A percentile compares a stretch with the other conserved stretches of the same genome.
These are phyloP conservation scores for Lophotriccus pileatus DNA, from an alignment of 2,797 vertebrate genomes.

Conservation along the genomic window DNA sequence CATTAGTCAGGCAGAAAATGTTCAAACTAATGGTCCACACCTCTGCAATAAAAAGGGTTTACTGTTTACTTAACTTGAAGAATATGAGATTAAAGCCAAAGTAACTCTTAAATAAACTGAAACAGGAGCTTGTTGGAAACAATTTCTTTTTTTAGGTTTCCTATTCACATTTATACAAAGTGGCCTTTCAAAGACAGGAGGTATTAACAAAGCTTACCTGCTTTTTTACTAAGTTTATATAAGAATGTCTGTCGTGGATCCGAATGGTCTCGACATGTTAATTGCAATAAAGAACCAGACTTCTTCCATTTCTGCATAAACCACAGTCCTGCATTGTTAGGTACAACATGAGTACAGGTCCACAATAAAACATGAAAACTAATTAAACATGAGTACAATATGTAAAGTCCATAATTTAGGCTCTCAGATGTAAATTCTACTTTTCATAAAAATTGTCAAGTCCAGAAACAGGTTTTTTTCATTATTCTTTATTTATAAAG, in stretches of 20 bases:
- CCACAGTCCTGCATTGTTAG: conserved; percentile 87
- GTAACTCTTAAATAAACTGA: not conserved
- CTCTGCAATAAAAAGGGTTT: not conserved
- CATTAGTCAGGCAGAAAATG: not conserved
- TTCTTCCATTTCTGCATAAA: conserved; percentile 99
- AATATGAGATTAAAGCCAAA: not conserved
- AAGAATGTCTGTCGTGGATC: conserved; percentile 98
- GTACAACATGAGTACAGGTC: conserved; percentile 18
- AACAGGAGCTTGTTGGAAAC: not conserved
- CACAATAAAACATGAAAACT: not conserved
- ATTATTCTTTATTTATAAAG: not conserved
- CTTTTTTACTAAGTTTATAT: conserved; percentile 98
- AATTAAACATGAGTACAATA: not conserved
- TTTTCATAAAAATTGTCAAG: not conserved
- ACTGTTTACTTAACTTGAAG: not conserved
- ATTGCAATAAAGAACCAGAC: conserved; percentile 93
- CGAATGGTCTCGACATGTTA: conserved; percentile 96
- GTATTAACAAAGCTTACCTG: conserved; percentile 78
- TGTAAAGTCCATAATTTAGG: not conserved
- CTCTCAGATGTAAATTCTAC: not conserved
- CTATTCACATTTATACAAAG: not conserved
- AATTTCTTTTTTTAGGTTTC: not conserved
- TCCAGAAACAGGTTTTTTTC: not conserved
- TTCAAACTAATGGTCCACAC: not conserved
- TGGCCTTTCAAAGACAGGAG: not conserved